Percentiles rank a stretch among this genome's conserved stretches.
Evolutionary conservation across 2,797 vertebrate genomes (phyloP).

Genomic region (Rhinella marina): DNA sequence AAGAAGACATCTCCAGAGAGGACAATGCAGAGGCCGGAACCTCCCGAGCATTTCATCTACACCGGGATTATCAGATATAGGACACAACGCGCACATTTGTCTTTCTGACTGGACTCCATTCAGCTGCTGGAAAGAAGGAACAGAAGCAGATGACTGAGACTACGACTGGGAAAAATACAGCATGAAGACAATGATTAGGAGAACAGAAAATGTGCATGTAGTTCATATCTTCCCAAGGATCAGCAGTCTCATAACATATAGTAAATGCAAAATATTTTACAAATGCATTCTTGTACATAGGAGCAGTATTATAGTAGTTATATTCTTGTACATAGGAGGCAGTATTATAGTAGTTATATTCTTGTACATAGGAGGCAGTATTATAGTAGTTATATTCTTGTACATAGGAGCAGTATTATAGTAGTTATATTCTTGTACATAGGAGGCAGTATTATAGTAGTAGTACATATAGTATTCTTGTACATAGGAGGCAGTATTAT

Average conservation of each 20-base stretch:
- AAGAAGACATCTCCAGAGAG: constrained; percentile 38
- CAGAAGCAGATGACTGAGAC: not conserved
- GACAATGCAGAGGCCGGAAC: not conserved
- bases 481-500: not conserved
- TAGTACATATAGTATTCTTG: not conserved
- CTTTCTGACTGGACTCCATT: not conserved
- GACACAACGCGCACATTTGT: not conserved
- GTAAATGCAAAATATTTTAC: not conserved
- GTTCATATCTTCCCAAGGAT: not conserved
- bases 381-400: not conserved
- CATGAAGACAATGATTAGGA: not conserved
- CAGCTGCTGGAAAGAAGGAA: not conserved
- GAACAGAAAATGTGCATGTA: not conserved
- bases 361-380: not conserved
- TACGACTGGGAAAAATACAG: not conserved
- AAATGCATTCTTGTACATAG: not conserved
- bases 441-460: not conserved
- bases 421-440: not conserved
- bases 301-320: not conserved
- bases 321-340: not conserved
- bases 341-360: not conserved
- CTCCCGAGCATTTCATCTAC: constrained; percentile 33
- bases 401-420: not conserved
- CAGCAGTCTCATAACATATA: not conserved
- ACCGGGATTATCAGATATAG: not conserved